Conservation (phyloP, 2,888 invertebrate genomes). For the Plutella xylostella region DNA sequence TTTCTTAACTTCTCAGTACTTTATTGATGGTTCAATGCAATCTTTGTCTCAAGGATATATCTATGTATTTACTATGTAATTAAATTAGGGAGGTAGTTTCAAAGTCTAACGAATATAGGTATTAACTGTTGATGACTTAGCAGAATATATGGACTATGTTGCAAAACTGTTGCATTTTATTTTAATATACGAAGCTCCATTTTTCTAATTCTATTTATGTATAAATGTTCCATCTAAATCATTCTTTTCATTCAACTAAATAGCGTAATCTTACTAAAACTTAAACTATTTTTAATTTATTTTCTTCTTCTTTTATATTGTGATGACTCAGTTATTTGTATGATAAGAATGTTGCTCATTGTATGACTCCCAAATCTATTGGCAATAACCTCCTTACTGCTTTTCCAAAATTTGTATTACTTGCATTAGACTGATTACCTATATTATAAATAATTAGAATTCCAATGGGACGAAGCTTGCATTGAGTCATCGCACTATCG, state of each 20-base stretch:
- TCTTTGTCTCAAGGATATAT: conserved; percentile 58
- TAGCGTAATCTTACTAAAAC: conserved; percentile 23
- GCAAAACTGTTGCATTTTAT: conserved; percentile 57
- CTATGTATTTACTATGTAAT: conserved; percentile 17
- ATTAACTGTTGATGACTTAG: conserved; percentile 52
- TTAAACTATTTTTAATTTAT: conserved; percentile 28
- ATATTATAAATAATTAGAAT: conserved; percentile 13
- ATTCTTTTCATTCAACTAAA: conserved; percentile 35
- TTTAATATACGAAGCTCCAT: conserved; percentile 40
- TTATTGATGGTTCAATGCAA: conserved; percentile 62
- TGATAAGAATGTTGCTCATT: neutral
- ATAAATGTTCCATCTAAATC: conserved; percentile 40
- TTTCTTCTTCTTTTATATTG: conserved; percentile 47
- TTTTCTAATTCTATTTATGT: conserved; percentile 25
- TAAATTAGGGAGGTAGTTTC: conserved; percentile 37
- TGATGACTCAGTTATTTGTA: conserved; percentile 58
- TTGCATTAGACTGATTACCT: neutral
- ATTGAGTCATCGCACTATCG: conserved; percentile 70
- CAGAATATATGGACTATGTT: conserved; percentile 65
- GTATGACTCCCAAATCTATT: too few relatives aligned
- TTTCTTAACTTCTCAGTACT: conserved; percentile 39
- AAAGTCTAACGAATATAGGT: conserved; percentile 22
- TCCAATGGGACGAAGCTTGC: conserved; percentile 64
- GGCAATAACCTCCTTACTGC: too few relatives aligned
- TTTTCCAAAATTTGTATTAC: too few relatives aligned